Percentiles rank a stretch among this genome's conserved stretches.
Conservation (phyloP, 2,888 invertebrate genomes). For the Caenorhabditis sp. region DNA sequence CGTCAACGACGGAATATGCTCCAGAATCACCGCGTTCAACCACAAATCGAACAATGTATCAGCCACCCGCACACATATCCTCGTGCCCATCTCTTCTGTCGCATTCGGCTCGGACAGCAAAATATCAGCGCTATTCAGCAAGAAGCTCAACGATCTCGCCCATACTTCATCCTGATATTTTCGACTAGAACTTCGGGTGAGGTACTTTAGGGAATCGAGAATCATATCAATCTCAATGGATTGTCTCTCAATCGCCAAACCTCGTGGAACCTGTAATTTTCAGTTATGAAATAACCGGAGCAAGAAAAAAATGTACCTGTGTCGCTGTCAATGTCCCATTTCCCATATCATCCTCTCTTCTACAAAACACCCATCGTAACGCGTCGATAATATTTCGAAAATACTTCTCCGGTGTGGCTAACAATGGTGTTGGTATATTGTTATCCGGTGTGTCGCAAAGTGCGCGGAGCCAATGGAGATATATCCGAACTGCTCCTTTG, state of each 20-base stretch:
- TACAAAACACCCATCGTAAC: constrained; percentile 58
- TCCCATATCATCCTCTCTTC: constrained; percentile 41
- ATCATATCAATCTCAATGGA: constrained; percentile 52
- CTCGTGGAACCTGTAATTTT: constrained; percentile 41
- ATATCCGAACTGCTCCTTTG: constrained; percentile 49
- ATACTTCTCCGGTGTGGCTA: constrained; percentile 59
- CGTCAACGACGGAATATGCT: constrained; percentile 63
- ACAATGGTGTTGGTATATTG: constrained; percentile 50
- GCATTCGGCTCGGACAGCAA: constrained; percentile 55
- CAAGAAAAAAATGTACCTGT: no score
- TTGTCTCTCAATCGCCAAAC: constrained; percentile 49
- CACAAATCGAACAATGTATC: constrained; percentile 66
- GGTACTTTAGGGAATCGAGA: constrained; percentile 40
- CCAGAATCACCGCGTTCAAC: constrained; percentile 62
- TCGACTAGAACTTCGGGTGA: constrained; percentile 46
- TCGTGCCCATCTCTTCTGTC: constrained; percentile 61
- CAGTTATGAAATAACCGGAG: no score
- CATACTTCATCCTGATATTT: constrained; percentile 63
- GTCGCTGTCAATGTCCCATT: constrained; percentile 10
- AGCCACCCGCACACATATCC: constrained; percentile 59
- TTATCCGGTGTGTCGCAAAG: constrained; percentile 52
- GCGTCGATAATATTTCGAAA: constrained; percentile 64
- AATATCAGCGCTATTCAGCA: constrained; percentile 60
- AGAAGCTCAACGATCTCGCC: constrained; percentile 62
- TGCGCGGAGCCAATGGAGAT: constrained; percentile 55